Evolutionary conservation across 2,888 invertebrate species (phyloP).

Genomic region (Magallana nippona): DNA sequence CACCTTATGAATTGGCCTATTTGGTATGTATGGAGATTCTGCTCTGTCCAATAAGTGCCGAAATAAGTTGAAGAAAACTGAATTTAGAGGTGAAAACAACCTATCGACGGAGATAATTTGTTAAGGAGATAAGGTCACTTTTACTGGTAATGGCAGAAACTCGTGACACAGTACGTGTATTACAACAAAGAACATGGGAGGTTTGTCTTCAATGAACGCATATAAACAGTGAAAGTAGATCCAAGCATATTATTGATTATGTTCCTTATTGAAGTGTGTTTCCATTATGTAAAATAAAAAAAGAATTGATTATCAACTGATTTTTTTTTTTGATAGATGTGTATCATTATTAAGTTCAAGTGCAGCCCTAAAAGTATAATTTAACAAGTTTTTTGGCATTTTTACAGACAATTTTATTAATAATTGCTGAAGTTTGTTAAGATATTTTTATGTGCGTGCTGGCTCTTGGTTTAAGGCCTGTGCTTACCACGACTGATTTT

Average conservation of each 20-base stretch:
- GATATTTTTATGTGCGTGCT: constrained; percentile 12
- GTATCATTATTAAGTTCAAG: background rate
- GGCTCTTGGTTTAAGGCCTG: background rate
- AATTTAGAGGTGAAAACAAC: background rate
- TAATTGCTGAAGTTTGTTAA: background rate
- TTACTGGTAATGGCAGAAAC: background rate
- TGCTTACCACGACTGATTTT: constrained; percentile 13
- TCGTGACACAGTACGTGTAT: no score
- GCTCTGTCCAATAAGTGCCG: background rate
- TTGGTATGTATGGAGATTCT: background rate
- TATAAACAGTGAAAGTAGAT: no score
- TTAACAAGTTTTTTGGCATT: constrained; percentile 7
- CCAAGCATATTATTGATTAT: no score
- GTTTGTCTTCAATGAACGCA: no score
- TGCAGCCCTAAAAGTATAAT: background rate
- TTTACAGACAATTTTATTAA: constrained; percentile 18
- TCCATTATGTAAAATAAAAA: no score
- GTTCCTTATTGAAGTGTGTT: no score
- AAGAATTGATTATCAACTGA: background rate
- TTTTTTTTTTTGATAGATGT: background rate
- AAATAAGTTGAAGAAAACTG: background rate
- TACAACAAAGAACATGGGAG: no score
- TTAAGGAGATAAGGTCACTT: constrained; percentile 1
- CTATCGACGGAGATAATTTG: background rate
- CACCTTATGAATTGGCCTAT: constrained; percentile 28